Conservation (phyloP, 1,140 invertebrate genomes). For the Caenorhabditis latens region DNA sequence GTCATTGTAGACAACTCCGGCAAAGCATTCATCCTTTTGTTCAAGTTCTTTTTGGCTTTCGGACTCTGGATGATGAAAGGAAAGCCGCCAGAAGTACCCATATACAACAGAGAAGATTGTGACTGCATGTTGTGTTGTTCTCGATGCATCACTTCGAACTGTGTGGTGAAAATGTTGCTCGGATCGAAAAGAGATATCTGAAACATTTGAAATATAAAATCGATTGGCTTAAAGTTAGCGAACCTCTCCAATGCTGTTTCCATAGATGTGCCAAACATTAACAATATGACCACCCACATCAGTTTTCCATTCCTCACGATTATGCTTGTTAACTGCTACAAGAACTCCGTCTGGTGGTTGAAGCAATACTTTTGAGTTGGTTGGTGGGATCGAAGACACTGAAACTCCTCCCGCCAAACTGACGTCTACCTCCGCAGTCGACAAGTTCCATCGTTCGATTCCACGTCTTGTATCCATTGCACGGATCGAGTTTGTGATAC, state of each 20-base stretch:
- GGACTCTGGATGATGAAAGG: conserved; percentile 40
- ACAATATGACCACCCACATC: conserved; percentile 27
- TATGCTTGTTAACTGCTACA: background rate
- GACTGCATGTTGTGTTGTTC: conserved; percentile 21
- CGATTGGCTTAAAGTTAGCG: background rate
- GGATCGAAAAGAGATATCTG: conserved; percentile 25
- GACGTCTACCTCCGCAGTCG: background rate
- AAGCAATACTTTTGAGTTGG: background rate
- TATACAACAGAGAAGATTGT: conserved; percentile 11
- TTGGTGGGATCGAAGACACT: background rate
- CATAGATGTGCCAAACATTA: conserved; percentile 13
- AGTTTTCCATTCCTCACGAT: conserved; percentile 15
- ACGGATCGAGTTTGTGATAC: conserved; percentile 18
- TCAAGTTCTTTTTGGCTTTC: conserved; percentile 18
- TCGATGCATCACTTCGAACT: background rate
- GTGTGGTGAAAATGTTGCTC: conserved; percentile 25
- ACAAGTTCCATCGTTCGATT: conserved; percentile 23
- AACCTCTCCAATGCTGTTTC: conserved; percentile 20
- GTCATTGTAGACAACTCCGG: background rate
- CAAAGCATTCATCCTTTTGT: background rate
- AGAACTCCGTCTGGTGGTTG: conserved; percentile 20
- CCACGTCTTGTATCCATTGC: conserved; percentile 28
- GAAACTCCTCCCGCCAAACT: background rate
- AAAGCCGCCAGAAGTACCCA: background rate
- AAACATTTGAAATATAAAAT: background rate